Conservation (phyloP, 2,113 vertebrate species). For the Dryoscopus gambensis region DNA sequence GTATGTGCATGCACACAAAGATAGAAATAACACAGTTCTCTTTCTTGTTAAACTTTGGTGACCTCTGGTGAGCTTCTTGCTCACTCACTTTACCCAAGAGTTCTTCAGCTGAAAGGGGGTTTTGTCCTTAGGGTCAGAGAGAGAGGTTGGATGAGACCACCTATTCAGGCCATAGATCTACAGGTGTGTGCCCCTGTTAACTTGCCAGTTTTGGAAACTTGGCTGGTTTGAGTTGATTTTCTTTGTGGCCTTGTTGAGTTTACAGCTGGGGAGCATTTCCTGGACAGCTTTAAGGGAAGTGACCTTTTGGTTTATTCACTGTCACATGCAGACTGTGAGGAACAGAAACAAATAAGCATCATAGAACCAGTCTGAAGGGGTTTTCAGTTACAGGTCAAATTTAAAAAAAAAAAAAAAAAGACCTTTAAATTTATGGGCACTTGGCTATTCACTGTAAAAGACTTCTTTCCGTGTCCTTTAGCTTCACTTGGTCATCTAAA, state of each 20-base stretch:
- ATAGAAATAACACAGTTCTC: neutral
- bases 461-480: neutral
- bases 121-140: neutral
- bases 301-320: neutral
- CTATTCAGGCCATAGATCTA: neutral
- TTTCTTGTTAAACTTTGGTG: neutral
- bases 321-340: neutral
- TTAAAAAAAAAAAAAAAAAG: neutral
- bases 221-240: neutral
- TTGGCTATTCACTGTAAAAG: neutral
- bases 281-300: neutral
- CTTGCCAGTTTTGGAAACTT: neutral
- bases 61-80: neutral
- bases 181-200: neutral
- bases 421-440: neutral
- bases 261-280: too few relatives aligned
- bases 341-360: neutral
- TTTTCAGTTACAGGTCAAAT: neutral
- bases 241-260: neutral
- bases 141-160: neutral
- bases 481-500: neutral
- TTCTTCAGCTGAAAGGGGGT: neutral
- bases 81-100: rapidly evolving
- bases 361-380: neutral
- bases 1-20: rapidly evolving